phyloP scores from a whole-genome alignment of 92 coral and sea anemone genomes.

The Chrysogorgia sp. region DNA sequence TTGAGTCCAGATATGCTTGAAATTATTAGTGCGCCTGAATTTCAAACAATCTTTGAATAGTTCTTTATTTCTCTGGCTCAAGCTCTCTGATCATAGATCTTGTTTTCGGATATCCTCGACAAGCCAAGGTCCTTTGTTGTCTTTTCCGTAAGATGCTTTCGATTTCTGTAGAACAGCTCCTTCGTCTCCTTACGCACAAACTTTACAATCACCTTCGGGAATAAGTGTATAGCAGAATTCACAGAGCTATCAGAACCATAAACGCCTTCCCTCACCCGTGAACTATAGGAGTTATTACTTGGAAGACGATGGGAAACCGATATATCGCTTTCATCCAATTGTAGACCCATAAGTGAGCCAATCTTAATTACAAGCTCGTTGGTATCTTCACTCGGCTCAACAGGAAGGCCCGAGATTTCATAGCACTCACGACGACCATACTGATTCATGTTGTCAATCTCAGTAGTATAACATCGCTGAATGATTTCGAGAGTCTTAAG shows the following conservation, averaged over 20 bases:
- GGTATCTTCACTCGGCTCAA: slow-evolving; percentile 9
- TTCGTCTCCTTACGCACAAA: slow-evolving; percentile 12
- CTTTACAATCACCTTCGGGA: slow-evolving; percentile 23
- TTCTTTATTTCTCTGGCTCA: slow-evolving; percentile 41
- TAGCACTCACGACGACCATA: slow-evolving; percentile 41
- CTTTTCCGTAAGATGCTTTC: slow-evolving; percentile 11
- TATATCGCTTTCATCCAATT: neutral
- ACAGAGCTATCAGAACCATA: neutral
- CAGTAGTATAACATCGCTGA: slow-evolving; percentile 13
- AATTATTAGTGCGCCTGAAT: slow-evolving; percentile 20
- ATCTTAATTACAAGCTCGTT: slow-evolving; percentile 27
- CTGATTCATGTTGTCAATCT: slow-evolving; percentile 20
- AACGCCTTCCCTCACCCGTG: neutral
- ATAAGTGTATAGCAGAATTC: neutral
- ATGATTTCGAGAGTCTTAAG: slow-evolving; percentile 27
- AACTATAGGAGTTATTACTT: neutral
- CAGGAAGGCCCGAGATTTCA: slow-evolving; percentile 32
- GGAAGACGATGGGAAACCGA: slow-evolving; percentile 21
- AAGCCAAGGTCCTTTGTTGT: slow-evolving; percentile 35
- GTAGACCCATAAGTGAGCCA: slow-evolving; percentile 3
- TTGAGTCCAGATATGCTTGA: slow-evolving; percentile 44
- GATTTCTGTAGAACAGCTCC: slow-evolving; percentile 19
- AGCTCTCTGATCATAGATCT: slow-evolving; percentile 41
- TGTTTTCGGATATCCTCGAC: neutral
- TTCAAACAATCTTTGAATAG: slow-evolving; percentile 24